Conservation (phyloP, 2,797 vertebrate species). For the Amblyopsis hoosieri region DNA sequence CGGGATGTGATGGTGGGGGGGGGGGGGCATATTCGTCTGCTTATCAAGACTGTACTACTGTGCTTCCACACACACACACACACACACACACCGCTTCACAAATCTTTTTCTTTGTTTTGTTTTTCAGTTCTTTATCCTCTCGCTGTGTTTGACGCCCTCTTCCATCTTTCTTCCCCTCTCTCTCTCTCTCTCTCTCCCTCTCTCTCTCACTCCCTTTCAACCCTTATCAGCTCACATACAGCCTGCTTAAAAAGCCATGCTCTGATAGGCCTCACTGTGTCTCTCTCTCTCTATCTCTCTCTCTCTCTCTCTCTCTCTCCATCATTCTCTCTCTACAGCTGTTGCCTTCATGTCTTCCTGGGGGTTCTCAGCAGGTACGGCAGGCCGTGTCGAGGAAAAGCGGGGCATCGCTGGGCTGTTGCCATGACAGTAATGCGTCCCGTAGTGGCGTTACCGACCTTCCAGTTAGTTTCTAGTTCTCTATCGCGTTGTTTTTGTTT, state of each 20-base stretch:
- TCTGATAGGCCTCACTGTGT: constrained; percentile 11
- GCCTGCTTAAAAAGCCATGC: neutral
- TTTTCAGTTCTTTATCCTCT: no score
- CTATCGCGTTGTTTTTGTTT: no score
- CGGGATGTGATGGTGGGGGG: neutral
- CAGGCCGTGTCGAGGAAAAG: neutral
- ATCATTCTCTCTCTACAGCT: constrained; percentile 13
- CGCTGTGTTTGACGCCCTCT: neutral
- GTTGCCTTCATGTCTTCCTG: constrained; percentile 32
- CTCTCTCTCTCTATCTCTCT: constrained; percentile 13
- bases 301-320: constrained; percentile 13
- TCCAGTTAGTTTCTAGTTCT: constrained; percentile 37
- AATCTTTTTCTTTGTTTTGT: no score
- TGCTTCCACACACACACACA: neutral
- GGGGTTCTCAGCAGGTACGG: constrained; percentile 28
- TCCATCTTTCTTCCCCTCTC: neutral
- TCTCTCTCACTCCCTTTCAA: constrained; percentile 13
- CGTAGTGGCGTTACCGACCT: constrained; percentile 43
- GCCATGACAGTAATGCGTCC: constrained; percentile 2
- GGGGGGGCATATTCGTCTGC: neutral
- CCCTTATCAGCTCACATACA: neutral
- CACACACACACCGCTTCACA: neutral
- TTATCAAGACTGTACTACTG: constrained; percentile 17
- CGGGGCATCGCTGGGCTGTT: no score
- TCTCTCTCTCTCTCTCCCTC: constrained; percentile 20